A percentile compares a stretch with the other conserved stretches of the same genome.
Conservation (phyloP, 2,797 vertebrate species). For the Denticeps clupeoides region DNA sequence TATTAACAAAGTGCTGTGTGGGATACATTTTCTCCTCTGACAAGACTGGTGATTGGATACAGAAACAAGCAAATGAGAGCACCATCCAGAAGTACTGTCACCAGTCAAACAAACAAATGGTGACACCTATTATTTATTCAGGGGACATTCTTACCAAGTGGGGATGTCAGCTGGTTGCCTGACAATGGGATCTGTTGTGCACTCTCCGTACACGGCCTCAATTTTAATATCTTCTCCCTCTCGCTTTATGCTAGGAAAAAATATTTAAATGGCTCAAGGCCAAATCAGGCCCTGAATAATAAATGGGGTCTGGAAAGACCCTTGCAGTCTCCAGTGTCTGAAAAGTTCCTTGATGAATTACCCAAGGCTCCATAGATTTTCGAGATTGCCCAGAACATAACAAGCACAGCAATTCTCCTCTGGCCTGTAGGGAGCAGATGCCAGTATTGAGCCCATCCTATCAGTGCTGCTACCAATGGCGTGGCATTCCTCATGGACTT, state of each 20-base stretch:
- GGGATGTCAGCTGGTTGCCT: slow-evolving; percentile 3
- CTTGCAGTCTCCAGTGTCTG: slow-evolving; percentile 9
- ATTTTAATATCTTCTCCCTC: slow-evolving; percentile 7
- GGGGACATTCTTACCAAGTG: not conserved
- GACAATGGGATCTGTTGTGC: slow-evolving; percentile 8
- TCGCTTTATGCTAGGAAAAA: slow-evolving; percentile 31
- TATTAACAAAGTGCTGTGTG: no score
- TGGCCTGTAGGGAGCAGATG: no score
- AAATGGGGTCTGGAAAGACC: slow-evolving; percentile 29
- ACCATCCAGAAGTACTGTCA: no score
- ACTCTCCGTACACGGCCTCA: slow-evolving; percentile 14
- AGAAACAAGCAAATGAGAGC: slow-evolving; percentile 15
- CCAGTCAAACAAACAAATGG: no score
- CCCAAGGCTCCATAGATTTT: slow-evolving; percentile 17
- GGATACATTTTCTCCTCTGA: no score
- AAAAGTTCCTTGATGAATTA: slow-evolving; percentile 28
- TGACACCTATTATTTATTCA: slow-evolving; percentile 8
- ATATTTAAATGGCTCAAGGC: slow-evolving; percentile 51
- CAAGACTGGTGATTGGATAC: no score
- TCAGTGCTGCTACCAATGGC: no score
- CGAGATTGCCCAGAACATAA: slow-evolving; percentile 19
- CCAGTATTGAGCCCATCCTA: no score
- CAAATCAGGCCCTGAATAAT: slow-evolving; percentile 57
- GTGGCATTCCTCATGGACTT: no score
- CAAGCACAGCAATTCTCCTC: no score